These are phyloP conservation scores for Podarcis cretensis DNA, from an alignment of 2,113 vertebrate species.

Conservation along the genomic window DNA sequence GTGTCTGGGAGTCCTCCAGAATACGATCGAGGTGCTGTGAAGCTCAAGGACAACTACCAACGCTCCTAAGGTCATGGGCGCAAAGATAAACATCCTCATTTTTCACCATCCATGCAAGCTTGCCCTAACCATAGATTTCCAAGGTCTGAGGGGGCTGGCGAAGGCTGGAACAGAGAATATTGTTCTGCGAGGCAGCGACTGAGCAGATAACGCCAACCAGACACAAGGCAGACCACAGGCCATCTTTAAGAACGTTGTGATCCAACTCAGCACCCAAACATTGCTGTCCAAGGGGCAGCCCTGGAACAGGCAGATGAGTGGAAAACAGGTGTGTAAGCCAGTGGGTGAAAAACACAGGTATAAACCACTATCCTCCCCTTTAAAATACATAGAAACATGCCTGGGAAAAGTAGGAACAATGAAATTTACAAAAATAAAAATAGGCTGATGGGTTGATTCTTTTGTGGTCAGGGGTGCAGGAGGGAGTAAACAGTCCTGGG, in stretches of 20 bases:
- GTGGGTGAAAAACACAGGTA: too few species aligned
- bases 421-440: too few species aligned
- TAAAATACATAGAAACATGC: background rate
- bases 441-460: background rate
- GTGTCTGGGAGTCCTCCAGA: background rate
- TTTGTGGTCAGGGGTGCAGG: background rate
- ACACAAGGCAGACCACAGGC: constrained; percentile 51
- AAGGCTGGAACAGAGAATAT: constrained; percentile 49
- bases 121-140: fast-evolving
- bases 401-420: background rate
- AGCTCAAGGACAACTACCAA: constrained; percentile 62
- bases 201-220: constrained; percentile 68
- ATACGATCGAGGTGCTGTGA: background rate
- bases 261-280: constrained; percentile 75
- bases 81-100: constrained; percentile 48
- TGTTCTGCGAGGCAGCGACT: constrained; percentile 64
- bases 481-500: too few species aligned
- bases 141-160: constrained; percentile 30
- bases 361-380: background rate
- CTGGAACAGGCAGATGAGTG: background rate
- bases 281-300: constrained; percentile 47
- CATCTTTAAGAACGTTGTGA: constrained; percentile 73
- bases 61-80: constrained; percentile 63
- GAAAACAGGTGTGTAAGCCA: too few species aligned
- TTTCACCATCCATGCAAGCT: constrained; percentile 36